Conservation (phyloP, 2,113 vertebrate species). For the Elanus axillaris region DNA sequence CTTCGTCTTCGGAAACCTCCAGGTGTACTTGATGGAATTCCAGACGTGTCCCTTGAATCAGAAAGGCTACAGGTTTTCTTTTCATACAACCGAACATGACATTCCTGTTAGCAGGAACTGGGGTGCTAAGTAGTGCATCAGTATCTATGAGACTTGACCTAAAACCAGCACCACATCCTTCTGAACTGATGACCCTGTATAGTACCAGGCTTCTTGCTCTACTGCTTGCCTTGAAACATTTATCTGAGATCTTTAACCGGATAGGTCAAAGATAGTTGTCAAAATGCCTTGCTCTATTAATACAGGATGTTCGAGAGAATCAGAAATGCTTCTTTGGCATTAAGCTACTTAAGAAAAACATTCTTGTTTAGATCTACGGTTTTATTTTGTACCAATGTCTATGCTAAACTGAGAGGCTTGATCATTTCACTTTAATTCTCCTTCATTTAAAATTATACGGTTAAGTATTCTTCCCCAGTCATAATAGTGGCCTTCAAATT, state of each 20-base stretch:
- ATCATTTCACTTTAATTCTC: background rate
- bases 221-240: background rate
- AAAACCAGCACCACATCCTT: background rate
- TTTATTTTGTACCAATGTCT: background rate
- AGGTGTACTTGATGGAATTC: background rate
- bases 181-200: background rate
- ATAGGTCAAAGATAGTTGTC: background rate
- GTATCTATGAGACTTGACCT: background rate
- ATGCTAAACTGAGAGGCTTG: background rate
- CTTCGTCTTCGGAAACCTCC: background rate
- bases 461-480: background rate
- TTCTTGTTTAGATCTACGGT: background rate
- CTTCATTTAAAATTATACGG: background rate
- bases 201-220: background rate
- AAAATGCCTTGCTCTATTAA: background rate
- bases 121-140: background rate
- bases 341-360: background rate
- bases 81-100: background rate
- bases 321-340: background rate
- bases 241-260: background rate
- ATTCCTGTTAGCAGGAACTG: background rate
- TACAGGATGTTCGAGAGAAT: background rate
- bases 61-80: background rate
- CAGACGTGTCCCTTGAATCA: background rate
- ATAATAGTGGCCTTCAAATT: background rate